Conservation (phyloP, 2,888 invertebrate genomes). For the Drosophila suboccidentalis region DNA sequence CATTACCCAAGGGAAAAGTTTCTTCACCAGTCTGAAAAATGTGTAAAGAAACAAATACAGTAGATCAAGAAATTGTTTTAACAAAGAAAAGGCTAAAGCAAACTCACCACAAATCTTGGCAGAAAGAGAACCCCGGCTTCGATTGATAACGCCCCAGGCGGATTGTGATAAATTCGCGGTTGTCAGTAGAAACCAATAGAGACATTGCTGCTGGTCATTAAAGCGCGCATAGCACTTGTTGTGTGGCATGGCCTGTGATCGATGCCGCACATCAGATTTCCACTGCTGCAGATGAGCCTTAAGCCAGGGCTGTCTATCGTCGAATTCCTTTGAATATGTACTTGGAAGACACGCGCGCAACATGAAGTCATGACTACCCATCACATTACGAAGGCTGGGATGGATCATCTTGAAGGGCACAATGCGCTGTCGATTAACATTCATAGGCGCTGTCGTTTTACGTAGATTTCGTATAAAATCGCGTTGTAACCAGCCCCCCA, state of each 20-base stretch:
- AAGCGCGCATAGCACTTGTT: slow-evolving; percentile 95
- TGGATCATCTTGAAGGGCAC: slow-evolving; percentile 19
- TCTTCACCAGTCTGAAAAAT: slow-evolving; percentile 17
- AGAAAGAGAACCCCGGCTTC: slow-evolving; percentile 22
- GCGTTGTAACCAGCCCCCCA: slow-evolving; percentile 1
- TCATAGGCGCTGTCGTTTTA: not conserved
- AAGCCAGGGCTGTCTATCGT: slow-evolving; percentile 15
- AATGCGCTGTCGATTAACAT: not conserved
- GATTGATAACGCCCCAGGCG: slow-evolving; percentile 10
- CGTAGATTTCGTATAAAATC: slow-evolving; percentile 10
- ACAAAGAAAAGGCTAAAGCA: not conserved
- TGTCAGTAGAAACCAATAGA: slow-evolving; percentile 26
- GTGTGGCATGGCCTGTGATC: slow-evolving; percentile 94
- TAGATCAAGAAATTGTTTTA: too few relatives aligned
- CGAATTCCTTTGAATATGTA: not conserved
- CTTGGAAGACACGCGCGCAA: not conserved
- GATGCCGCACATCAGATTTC: slow-evolving; percentile 10
- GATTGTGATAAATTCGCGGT: slow-evolving; percentile 19
- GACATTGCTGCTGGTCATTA: slow-evolving; percentile 83
- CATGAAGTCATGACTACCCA: not conserved
- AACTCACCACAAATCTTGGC: slow-evolving; percentile 27
- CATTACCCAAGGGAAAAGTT: slow-evolving; percentile 17
- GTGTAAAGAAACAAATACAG: not conserved
- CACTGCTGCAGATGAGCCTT: slow-evolving; percentile 14
- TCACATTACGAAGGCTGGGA: slow-evolving; percentile 13